Conservation (phyloP, 2,113 vertebrate species). For the Silurus glanis region DNA sequence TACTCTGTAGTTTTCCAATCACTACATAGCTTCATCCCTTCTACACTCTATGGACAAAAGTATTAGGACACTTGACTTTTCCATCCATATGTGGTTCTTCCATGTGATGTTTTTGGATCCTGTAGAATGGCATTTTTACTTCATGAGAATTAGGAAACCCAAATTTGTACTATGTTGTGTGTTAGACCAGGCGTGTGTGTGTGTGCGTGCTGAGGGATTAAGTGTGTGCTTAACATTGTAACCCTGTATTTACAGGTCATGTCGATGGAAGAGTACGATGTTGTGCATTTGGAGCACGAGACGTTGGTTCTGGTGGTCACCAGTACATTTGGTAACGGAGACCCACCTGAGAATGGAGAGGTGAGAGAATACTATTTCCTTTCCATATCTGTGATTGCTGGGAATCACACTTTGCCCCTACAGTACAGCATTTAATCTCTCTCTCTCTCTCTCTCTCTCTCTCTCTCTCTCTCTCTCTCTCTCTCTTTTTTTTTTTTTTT, state of each 20-base stretch:
- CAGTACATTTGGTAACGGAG: conserved; percentile 95
- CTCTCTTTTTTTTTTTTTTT: background rate
- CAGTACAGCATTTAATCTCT: background rate
- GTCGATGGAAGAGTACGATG: conserved; percentile 95
- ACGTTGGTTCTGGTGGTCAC: conserved; percentile 90
- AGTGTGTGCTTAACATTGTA: background rate
- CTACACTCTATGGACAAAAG: too few species aligned
- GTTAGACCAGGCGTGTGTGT: background rate
- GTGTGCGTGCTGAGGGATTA: background rate
- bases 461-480: background rate
- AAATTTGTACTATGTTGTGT: too few species aligned
- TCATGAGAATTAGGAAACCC: too few species aligned
- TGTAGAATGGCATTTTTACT: too few species aligned
- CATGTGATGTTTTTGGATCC: too few species aligned
- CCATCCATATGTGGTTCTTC: too few species aligned
- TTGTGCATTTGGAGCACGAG: conserved; percentile 92
- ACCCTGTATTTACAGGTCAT: conserved; percentile 74
- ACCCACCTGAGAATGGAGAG: conserved; percentile 96
- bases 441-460: background rate
- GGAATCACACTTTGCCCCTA: background rate
- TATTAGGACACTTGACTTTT: too few species aligned
- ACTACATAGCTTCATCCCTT: too few species aligned
- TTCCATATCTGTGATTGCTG: background rate
- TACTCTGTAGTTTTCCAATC: too few species aligned
- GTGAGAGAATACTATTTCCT: conserved; percentile 63